These are phyloP conservation scores for Pampus argenteus DNA, from an alignment of 2,797 vertebrate genomes.

Conservation along the genomic window DNA sequence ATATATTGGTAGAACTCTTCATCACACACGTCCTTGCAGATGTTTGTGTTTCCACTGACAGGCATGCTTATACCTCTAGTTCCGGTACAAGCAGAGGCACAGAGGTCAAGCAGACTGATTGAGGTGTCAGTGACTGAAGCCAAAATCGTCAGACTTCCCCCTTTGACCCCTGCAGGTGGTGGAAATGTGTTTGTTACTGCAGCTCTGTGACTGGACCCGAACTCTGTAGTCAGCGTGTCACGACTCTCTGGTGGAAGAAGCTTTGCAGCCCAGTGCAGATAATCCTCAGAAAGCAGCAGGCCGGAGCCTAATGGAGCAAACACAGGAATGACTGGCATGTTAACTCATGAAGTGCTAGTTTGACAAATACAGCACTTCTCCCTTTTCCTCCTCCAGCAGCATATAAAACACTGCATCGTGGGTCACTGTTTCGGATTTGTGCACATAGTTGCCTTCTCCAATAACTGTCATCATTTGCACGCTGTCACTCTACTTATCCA, in stretches of 20 bases:
- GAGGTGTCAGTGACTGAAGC: conserved; percentile 3
- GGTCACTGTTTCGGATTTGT: conserved; percentile 14
- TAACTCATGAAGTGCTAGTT: conserved; percentile 7
- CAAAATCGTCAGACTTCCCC: conserved; percentile 1
- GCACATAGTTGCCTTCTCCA: background rate
- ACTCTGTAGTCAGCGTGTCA: conserved; percentile 24
- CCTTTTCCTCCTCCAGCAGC: conserved; percentile 16
- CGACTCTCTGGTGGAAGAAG: background rate
- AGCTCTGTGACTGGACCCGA: conserved; percentile 13
- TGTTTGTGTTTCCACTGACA: conserved; percentile 16
- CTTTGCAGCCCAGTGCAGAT: conserved; percentile 12
- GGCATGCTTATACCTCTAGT: conserved; percentile 2
- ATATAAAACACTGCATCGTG: background rate
- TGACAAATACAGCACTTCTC: conserved; percentile 38
- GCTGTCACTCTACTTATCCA: conserved; percentile 2
- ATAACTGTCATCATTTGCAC: conserved; percentile 22
- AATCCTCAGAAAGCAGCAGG: conserved; percentile 31
- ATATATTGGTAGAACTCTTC: conserved; percentile 29
- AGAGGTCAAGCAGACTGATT: conserved; percentile 8
- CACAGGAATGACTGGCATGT: conserved; percentile 47
- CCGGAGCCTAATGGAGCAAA: conserved; percentile 11
- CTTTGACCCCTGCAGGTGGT: conserved; percentile 18
- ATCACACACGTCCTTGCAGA: conserved; percentile 12
- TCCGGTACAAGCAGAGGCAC: conserved; percentile 15
- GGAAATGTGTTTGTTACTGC: background rate